phyloP scores from a whole-genome alignment of 2,113 vertebrate species.

The Genyomyrus donnyi region DNA sequence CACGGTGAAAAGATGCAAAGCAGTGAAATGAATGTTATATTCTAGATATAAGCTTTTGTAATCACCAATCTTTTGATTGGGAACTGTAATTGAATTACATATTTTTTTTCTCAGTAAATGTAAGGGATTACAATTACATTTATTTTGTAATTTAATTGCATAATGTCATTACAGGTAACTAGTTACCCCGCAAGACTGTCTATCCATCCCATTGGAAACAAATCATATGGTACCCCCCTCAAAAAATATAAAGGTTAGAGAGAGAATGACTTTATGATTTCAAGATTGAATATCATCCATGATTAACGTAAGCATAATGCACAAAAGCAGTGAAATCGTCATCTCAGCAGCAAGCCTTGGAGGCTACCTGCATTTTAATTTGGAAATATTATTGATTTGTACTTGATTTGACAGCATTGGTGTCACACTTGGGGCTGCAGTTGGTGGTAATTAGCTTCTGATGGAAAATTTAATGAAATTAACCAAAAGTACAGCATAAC shows the following conservation, averaged over 20 bases:
- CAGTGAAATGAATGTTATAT: not conserved
- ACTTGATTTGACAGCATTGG: conserved; percentile 37
- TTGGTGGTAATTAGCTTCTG: conserved; percentile 26
- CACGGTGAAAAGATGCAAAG: not conserved
- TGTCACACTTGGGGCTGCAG: conserved; percentile 19
- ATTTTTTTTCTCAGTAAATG: not conserved
- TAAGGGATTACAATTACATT: not conserved
- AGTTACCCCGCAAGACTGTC: not conserved
- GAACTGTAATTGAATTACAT: not conserved
- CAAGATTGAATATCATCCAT: conserved; percentile 5
- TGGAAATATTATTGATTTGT: conserved; percentile 48
- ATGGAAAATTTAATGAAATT: not conserved
- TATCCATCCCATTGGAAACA: not conserved
- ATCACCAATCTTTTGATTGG: not conserved
- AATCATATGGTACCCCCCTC: not conserved
- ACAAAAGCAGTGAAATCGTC: conserved; percentile 34
- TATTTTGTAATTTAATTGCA: not conserved
- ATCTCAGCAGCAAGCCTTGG: conserved; percentile 38
- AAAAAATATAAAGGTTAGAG: not conserved
- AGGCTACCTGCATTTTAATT: conserved; percentile 43
- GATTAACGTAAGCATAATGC: conserved; percentile 34
- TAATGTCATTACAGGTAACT: not conserved
- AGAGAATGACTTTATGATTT: not conserved
- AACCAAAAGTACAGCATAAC: not conserved
- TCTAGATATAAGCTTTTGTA: not conserved